Conservation (phyloP, 1,140 invertebrate genomes). For the Formica exsecta region DNA sequence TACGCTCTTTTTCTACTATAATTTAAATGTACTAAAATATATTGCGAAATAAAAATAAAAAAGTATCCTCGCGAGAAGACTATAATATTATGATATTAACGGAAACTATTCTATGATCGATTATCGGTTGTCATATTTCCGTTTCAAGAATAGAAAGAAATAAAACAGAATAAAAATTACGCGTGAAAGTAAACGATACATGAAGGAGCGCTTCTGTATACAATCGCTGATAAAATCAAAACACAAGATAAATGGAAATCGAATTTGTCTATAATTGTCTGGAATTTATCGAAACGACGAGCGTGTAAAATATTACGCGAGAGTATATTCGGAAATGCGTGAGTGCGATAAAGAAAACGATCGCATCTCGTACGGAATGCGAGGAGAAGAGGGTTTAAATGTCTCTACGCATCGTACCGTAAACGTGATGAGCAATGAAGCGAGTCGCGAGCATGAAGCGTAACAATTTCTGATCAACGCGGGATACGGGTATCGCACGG, state of each 20-base stretch:
- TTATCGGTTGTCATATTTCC: background rate
- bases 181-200: background rate
- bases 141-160: background rate
- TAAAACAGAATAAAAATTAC: background rate
- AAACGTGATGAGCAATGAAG: slow-evolving; percentile 34
- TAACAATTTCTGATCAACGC: slow-evolving; percentile 29
- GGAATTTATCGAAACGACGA: background rate
- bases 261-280: too few species aligned
- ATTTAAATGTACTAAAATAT: slow-evolving; percentile 3
- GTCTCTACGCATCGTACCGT: background rate
- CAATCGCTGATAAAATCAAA: background rate
- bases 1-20: background rate
- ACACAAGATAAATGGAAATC: background rate
- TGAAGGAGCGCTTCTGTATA: background rate
- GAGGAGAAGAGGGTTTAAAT: slow-evolving; percentile 33
- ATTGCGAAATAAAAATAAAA: background rate
- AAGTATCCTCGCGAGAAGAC: background rate
- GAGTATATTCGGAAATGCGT: background rate
- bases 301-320: background rate
- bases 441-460: slow-evolving; percentile 24
- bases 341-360: slow-evolving; percentile 27
- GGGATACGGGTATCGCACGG: slow-evolving; percentile 8
- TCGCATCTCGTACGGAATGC: slow-evolving; percentile 7
- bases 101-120: background rate
- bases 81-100: slow-evolving; percentile 10